These are phyloP conservation scores for Drosophila hamatofila DNA, from an alignment of 2,888 invertebrate genomes.

Conservation along the genomic window DNA sequence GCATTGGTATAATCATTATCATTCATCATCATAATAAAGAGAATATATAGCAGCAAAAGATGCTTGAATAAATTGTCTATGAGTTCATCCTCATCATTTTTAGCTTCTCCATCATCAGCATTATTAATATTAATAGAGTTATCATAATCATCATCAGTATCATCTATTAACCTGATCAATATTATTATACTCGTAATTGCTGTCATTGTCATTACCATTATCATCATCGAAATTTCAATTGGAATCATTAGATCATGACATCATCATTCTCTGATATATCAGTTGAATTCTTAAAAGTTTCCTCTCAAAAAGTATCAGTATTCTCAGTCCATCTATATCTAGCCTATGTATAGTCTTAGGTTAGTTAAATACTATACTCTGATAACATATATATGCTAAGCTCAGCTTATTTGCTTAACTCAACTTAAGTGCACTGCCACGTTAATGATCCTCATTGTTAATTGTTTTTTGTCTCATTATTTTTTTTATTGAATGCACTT, in stretches of 20 bases:
- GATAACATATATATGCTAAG: no score
- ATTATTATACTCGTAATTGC: background rate
- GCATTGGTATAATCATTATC: background rate
- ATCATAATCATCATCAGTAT: background rate
- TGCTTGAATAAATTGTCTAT: no score
- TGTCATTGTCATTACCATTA: no score
- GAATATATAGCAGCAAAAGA: no score
- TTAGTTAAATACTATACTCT: no score
- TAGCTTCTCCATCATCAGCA: background rate
- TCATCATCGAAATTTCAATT: no score
- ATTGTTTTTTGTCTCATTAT: conserved; percentile 2
- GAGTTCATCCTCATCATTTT: background rate
- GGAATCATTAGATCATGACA: background rate
- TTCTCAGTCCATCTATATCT: no score
- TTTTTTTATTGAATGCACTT: conserved; percentile 17
- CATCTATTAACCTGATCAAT: background rate
- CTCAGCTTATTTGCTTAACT: background rate
- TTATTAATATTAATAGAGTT: background rate
- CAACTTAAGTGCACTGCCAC: background rate
- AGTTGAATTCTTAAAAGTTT: background rate
- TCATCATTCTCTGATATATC: background rate
- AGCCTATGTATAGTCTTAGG: no score
- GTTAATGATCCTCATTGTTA: background rate
- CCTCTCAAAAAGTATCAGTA: no score
- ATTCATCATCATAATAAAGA: no score